phyloP scores from a whole-genome alignment of 2,888 invertebrate species.

The Odontocerum albicorne region DNA sequence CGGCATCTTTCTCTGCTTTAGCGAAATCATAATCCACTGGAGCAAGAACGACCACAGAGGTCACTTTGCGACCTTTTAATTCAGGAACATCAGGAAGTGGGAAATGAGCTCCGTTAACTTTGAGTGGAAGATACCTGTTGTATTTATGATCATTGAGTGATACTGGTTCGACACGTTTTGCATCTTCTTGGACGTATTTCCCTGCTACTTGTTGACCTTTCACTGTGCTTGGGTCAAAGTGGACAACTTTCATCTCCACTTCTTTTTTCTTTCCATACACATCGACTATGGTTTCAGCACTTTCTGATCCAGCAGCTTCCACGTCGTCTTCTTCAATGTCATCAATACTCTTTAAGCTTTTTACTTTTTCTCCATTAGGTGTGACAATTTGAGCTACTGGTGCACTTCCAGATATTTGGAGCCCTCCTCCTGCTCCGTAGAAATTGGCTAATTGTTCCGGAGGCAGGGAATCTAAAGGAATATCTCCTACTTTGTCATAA shows the following conservation, averaged over 20 bases:
- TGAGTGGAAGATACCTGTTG: conserved; percentile 81
- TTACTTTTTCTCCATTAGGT: conserved; percentile 61
- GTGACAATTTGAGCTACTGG: conserved; percentile 68
- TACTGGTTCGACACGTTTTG: conserved; percentile 74
- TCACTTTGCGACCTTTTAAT: conserved; percentile 73
- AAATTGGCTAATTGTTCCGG: conserved; percentile 86
- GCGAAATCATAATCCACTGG: conserved; percentile 75
- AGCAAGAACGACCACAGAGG: conserved; percentile 83
- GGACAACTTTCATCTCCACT: conserved; percentile 84
- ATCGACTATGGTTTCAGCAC: conserved; percentile 45
- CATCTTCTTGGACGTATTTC: conserved; percentile 70
- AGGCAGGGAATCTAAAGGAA: conserved; percentile 78
- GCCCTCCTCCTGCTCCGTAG: conserved; percentile 79
- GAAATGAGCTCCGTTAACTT: conserved; percentile 83
- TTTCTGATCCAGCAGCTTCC: conserved; percentile 61
- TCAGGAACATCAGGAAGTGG: conserved; percentile 80
- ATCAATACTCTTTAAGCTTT: conserved; percentile 48
- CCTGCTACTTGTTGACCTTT: conserved; percentile 72
- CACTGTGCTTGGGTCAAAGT: conserved; percentile 74
- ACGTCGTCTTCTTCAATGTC: conserved; percentile 47
- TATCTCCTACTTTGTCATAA: conserved; percentile 86
- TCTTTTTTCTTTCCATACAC: conserved; percentile 56
- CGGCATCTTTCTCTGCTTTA: conserved; percentile 46
- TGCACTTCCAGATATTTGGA: conserved; percentile 71
- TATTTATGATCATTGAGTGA: conserved; percentile 74